phyloP scores from a whole-genome alignment of 2,113 vertebrate species.

The Hymenochirus boettgeri region DNA sequence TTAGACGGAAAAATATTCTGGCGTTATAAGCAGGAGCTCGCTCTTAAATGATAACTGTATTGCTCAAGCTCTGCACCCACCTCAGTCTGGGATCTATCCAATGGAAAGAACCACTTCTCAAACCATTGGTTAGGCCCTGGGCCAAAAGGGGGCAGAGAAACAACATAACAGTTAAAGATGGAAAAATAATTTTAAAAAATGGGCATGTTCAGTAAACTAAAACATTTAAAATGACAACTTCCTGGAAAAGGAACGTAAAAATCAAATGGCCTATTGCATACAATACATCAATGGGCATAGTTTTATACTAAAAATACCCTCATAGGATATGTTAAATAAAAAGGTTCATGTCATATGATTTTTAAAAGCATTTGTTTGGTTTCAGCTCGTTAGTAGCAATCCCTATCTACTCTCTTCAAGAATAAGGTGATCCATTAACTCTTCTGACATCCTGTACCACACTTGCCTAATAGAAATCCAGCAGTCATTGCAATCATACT shows the following conservation, averaged over 20 bases:
- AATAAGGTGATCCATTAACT: slow-evolving; percentile 47
- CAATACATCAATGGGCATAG: neutral
- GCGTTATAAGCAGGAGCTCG: too few relatives aligned
- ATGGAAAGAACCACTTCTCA: too few relatives aligned
- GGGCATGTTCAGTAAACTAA: too few relatives aligned
- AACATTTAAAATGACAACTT: neutral
- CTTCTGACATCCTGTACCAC: slow-evolving; percentile 31
- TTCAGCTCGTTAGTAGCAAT: neutral
- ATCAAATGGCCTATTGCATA: neutral
- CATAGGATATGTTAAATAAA: neutral
- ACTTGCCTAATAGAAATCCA: slow-evolving; percentile 52
- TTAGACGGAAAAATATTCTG: too few relatives aligned
- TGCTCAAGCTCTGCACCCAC: too few relatives aligned
- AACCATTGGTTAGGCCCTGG: too few relatives aligned
- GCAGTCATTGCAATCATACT: slow-evolving; percentile 75
- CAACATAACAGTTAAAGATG: too few relatives aligned
- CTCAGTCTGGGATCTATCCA: too few relatives aligned
- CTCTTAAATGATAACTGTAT: too few relatives aligned
- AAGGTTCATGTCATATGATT: neutral
- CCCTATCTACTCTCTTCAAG: slow-evolving; percentile 3
- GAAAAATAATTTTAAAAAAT: too few relatives aligned
- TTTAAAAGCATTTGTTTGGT: slow-evolving; percentile 3
- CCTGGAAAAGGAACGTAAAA: neutral
- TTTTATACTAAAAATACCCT: neutral
- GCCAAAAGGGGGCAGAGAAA: too few relatives aligned